phyloP scores from a whole-genome alignment of 2,797 vertebrate genomes.

The Silurus lanzhouensis region DNA sequence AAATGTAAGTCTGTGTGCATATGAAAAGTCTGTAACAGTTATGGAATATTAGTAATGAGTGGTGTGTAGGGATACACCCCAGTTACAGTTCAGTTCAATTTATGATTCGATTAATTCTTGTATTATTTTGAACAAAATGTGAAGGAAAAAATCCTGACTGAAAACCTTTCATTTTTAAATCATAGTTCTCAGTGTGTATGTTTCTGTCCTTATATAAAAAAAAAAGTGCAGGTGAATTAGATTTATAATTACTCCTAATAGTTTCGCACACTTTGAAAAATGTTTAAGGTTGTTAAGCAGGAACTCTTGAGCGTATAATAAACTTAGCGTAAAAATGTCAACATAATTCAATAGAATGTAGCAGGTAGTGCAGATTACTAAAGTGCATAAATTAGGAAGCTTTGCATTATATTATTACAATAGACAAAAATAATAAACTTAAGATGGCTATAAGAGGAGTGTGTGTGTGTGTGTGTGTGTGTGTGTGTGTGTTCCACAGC shows the following conservation, averaged over 20 bases:
- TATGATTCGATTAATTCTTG: neutral
- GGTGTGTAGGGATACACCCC: neutral
- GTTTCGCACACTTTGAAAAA: too few relatives aligned
- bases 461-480: too few relatives aligned
- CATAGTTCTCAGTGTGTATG: neutral
- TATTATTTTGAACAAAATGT: neutral
- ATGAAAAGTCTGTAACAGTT: neutral
- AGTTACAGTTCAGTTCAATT: neutral
- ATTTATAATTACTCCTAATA: neutral
- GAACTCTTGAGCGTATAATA: too few relatives aligned
- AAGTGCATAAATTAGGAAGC: too few relatives aligned
- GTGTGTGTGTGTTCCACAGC: neutral
- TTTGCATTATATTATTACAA: too few relatives aligned
- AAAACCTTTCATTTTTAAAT: neutral
- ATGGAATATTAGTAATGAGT: too few relatives aligned
- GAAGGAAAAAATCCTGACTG: neutral
- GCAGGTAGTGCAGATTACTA: too few relatives aligned
- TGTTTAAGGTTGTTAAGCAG: too few relatives aligned
- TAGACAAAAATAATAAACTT: too few relatives aligned
- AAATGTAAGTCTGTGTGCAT: conserved; percentile 78
- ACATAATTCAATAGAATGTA: too few relatives aligned
- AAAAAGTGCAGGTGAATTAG: neutral
- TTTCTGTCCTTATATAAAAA: neutral
- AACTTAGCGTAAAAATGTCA: neutral
- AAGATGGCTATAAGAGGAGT: neutral